These are phyloP conservation scores for Drosophila ananassae DNA, from an alignment of 1,140 invertebrate genomes.

Conservation along the genomic window DNA sequence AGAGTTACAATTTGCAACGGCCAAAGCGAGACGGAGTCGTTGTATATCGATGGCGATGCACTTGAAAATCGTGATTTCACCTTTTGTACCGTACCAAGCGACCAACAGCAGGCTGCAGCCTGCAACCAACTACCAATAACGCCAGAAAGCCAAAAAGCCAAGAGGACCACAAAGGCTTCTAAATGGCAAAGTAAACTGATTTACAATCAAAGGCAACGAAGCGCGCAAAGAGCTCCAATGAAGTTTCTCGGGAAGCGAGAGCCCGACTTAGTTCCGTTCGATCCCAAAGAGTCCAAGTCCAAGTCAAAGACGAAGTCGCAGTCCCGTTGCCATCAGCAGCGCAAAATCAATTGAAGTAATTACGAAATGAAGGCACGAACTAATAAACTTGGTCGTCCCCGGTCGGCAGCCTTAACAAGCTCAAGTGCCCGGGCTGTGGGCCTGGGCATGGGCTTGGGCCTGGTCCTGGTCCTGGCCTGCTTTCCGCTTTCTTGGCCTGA, in stretches of 20 bases:
- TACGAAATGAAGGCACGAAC: constrained; percentile 83
- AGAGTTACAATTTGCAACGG: constrained; percentile 81
- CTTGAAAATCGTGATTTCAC: constrained; percentile 83
- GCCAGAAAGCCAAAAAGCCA: constrained; percentile 34
- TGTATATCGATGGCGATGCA: constrained; percentile 82
- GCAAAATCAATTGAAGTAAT: constrained; percentile 82
- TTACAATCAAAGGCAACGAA: constrained; percentile 82
- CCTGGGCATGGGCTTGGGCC: not conserved
- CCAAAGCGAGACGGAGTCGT: constrained; percentile 43
- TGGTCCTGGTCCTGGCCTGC: not conserved
- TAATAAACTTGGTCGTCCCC: constrained; percentile 80
- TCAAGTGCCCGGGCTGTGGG: constrained; percentile 23
- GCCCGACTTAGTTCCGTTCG: constrained; percentile 60
- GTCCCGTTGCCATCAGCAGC: constrained; percentile 72
- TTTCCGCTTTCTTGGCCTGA: constrained; percentile 2
- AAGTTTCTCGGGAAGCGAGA: constrained; percentile 37
- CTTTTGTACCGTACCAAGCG: constrained; percentile 63
- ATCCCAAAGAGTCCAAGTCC: constrained; percentile 41
- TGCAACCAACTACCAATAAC: constrained; percentile 21
- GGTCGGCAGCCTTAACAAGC: constrained; percentile 61
- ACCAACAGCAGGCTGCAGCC: constrained; percentile 9
- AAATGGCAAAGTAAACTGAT: constrained; percentile 83
- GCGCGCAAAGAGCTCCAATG: constrained; percentile 75
- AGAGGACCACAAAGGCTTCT: constrained; percentile 73
- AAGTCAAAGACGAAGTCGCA: constrained; percentile 5